These are phyloP conservation scores for Brachyhypopomus gauderio DNA, from an alignment of 2,113 vertebrate genomes.

Conservation along the genomic window DNA sequence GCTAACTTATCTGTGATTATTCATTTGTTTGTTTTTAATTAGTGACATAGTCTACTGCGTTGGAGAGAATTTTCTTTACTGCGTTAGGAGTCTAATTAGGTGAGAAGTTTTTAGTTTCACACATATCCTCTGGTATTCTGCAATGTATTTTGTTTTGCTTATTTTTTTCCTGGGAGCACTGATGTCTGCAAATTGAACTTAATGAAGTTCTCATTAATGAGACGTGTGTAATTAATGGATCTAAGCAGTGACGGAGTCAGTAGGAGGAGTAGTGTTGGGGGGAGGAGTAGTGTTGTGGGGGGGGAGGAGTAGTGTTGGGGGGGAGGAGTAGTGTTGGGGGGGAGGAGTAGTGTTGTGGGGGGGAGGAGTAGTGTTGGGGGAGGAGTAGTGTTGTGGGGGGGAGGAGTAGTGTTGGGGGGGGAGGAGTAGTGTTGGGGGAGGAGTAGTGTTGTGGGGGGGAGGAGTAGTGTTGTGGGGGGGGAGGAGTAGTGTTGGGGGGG, in stretches of 20 bases:
- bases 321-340: no score
- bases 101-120: neutral
- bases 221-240: conserved; percentile 26
- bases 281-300: no score
- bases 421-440: no score
- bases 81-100: neutral
- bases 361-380: no score
- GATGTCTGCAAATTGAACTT: neutral
- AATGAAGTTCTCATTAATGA: conserved; percentile 13
- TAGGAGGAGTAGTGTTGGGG: neutral
- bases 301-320: no score
- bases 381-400: no score
- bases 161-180: neutral
- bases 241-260: neutral
- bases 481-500: no score
- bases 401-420: no score
- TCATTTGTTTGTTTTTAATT: conserved; percentile 32
- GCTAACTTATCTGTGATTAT: neutral
- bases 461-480: no score
- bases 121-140: neutral
- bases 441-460: no score
- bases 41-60: conserved; percentile 19
- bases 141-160: neutral
- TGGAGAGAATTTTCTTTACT: conserved; percentile 1
- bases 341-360: no score